Conservation (phyloP, 2,888 invertebrate genomes). For the Oscheius myriophilus region DNA sequence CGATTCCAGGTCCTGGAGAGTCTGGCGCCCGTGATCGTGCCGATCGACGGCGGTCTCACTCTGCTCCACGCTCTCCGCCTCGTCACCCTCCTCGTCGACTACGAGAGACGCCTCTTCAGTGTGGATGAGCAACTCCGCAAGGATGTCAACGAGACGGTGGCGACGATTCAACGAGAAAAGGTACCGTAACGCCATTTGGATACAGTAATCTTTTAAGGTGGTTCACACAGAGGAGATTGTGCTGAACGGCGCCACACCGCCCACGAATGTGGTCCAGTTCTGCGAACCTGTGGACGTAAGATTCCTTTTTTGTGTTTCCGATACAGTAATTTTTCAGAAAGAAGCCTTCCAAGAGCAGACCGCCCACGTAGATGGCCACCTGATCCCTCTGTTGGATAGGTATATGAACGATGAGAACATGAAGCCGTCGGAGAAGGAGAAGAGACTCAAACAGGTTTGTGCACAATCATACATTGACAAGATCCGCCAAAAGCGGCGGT, state of each 20-base stretch:
- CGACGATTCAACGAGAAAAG: constrained; percentile 7
- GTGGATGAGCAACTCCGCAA: constrained; percentile 21
- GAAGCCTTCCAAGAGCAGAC: constrained; percentile 20
- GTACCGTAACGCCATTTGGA: neutral
- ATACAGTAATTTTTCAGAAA: neutral
- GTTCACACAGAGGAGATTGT: constrained; percentile 9
- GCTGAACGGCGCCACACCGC: constrained; percentile 25
- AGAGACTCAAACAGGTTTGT: constrained; percentile 25
- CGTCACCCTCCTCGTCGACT: constrained; percentile 9
- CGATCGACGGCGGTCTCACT: constrained; percentile 1
- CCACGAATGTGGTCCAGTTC: constrained; percentile 24
- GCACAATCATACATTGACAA: too few relatives aligned
- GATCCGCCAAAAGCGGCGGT: too few relatives aligned
- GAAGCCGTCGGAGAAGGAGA: constrained; percentile 27
- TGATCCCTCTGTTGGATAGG: constrained; percentile 24
- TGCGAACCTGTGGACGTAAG: constrained; percentile 17
- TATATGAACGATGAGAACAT: constrained; percentile 21
- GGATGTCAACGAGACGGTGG: constrained; percentile 2
- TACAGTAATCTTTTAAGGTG: neutral
- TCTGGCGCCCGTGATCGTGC: constrained; percentile 6
- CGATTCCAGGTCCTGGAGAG: constrained; percentile 19
- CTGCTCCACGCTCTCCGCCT: constrained; percentile 12
- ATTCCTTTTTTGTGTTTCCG: neutral
- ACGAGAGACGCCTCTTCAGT: constrained; percentile 15
- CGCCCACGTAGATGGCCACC: neutral